Base-by-base conservation (phyloP, 2,113 vertebrate species). In the Ancistrus triradiatus region DNA sequence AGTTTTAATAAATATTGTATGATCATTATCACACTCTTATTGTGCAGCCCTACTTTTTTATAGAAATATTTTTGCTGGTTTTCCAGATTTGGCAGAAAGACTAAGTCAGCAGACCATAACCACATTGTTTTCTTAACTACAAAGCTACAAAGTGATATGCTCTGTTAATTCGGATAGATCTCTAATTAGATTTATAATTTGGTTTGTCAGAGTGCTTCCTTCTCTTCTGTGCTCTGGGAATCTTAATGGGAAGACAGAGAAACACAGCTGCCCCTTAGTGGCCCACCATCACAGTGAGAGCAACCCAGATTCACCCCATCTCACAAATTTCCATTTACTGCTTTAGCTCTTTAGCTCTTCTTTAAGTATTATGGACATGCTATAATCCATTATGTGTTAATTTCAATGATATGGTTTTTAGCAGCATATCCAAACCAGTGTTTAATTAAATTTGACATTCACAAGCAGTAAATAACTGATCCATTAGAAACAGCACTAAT, bases 131-230 rank as follows among this genome's bases (percentile, higher is more conserved):
- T 71, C 70, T 60, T 63, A 76, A 50, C 70, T 74, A 59, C 22
- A 50, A 55, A 21, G 19, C 63, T 66, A 71, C 76, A 73, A 68
- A 69, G 72, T 70, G 62, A 63, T 66, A 80, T 80, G 81, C 84
- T 86, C 81, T 81, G 74, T 74, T 86, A 78, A 86, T 76, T 78
- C 74, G 53, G 59, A 68, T 74, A 78, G 74, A 55, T 66, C 74
- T 81, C 73, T 79, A 82, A 84, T 86, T 76, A 76, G 68, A 75
- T 68, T 53, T 69, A 25, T 55, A 72, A 63, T 42, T 74, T 71
- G 68, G 68, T 62, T 7, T 60, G 61, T 73, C 62, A 64, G 38
- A 49, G 25, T 44, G 56, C 55, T 5, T 9, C 33, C 21, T 62
- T 68, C 56, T 49, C 28, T 31, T 64, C 28, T 64, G 17, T 53